A percentile compares a stretch with the other conserved stretches of the same genome.
Evolutionary conservation across 2,888 invertebrate genomes (phyloP).

Genomic region (Amphipoea lucens): DNA sequence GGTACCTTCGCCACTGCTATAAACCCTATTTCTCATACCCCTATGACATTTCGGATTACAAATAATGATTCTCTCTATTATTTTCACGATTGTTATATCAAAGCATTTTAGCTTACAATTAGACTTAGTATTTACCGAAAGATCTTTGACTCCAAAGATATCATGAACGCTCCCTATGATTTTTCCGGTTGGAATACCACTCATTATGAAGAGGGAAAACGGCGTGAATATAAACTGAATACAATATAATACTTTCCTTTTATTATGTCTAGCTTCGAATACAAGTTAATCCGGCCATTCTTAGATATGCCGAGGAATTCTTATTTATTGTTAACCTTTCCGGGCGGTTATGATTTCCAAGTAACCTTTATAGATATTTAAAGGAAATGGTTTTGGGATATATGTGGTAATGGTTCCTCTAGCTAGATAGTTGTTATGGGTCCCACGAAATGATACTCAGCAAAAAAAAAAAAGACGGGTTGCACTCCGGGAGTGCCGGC

Average conservation of each 20-base stretch:
- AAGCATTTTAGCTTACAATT: not conserved
- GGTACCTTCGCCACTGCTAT: not conserved
- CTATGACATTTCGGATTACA: not conserved
- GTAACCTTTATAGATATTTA: slow-evolving; percentile 7
- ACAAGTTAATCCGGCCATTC: slow-evolving; percentile 32
- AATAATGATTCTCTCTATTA: not conserved
- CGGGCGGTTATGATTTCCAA: slow-evolving; percentile 3
- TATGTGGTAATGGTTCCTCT: slow-evolving; percentile 17
- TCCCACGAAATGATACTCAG: not conserved
- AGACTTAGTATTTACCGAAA: not conserved
- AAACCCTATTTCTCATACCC: not conserved
- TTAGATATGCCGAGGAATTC: slow-evolving; percentile 31
- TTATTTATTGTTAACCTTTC: slow-evolving; percentile 56
- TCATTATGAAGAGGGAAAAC: slow-evolving; percentile 41
- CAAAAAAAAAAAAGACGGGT: not conserved
- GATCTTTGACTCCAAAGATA: not conserved
- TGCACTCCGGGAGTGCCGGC: too few species aligned
- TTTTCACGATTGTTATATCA: not conserved
- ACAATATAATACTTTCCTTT: slow-evolving; percentile 47
- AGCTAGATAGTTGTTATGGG: not conserved
- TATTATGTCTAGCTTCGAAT: slow-evolving; percentile 30
- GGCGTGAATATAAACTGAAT: slow-evolving; percentile 43
- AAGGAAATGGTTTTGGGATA: slow-evolving; percentile 36
- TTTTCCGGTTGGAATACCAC: slow-evolving; percentile 23
- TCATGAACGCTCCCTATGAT: slow-evolving; percentile 27